Base-by-base conservation (phyloP, 1,140 invertebrate genomes). In the Drosophila murphyi region DNA sequence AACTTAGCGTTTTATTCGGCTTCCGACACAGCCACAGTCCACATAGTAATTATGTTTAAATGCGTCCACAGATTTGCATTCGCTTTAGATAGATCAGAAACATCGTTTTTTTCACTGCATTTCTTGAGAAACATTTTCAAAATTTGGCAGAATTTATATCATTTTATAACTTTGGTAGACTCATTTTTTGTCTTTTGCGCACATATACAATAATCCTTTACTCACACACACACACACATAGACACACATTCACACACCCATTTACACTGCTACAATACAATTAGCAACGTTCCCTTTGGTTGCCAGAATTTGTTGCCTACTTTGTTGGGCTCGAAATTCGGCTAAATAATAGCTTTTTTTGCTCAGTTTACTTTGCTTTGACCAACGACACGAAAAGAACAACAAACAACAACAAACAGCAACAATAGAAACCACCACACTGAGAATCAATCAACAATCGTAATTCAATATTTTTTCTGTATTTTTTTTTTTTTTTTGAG, bases 341-440 rank as follows among this genome's bases (percentile, higher is more conserved):
- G 34, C 47, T 35, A 65, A 72, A 31, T 39, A 39, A 37, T 65
- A 61, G 29, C 47, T 39, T 56, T 48, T 41, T 62, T 50, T 20
- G 39, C 43, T 55, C 61, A 67, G 68, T 86, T 87, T 88, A 82
- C 82, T 87, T 87, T 87, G 82, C 82, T 87, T 86, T 86, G 83
- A 72, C 43, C 41, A 73, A 20, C 20, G 1, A 20, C 20, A 20
- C 20, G 20, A 20, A 20, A 20, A 20, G 20, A 20, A 20, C 20
- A 20, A 20, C 20, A 20, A 20, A 20, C 20, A 20, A 20, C 20
- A 55, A 6, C 20, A 5, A 1, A 52, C 31, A 50, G 60, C 37
- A 34, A 54, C 28, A 72, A 65, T 7, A 32, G 12, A 41, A 47
- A 48, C 4, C 10, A 47, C n/a, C 39, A 32, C 41, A 47, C 45